phyloP scores from a whole-genome alignment of 2,888 invertebrate species.

The Malachius bipustulatus region DNA sequence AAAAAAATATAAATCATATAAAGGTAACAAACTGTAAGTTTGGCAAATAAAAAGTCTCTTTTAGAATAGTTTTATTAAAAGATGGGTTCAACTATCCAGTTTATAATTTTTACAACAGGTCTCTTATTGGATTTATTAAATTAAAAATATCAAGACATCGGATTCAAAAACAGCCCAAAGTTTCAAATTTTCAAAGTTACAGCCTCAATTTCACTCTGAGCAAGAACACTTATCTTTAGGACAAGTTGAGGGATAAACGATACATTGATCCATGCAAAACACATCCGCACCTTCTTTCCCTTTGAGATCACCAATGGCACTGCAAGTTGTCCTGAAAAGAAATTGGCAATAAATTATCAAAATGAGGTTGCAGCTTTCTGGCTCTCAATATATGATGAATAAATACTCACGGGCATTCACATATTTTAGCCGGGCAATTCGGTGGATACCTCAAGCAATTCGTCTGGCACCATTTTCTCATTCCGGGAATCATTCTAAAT shows the following conservation, averaged over 20 bases:
- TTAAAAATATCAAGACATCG: too few species aligned
- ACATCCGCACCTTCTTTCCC: constrained; percentile 66
- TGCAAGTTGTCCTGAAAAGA: constrained; percentile 59
- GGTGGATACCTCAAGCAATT: constrained; percentile 82
- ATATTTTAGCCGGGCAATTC: constrained; percentile 65
- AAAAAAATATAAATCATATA: too few species aligned
- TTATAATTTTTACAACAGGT: too few species aligned
- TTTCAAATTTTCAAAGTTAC: too few species aligned
- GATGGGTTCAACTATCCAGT: too few species aligned
- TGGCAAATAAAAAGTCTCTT: too few species aligned
- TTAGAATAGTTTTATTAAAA: too few species aligned
- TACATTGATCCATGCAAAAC: constrained; percentile 77
- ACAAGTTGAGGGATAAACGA: constrained; percentile 68
- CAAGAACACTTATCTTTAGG: constrained; percentile 27
- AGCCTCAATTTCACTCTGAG: constrained; percentile 26
- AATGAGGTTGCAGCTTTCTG: constrained; percentile 2
- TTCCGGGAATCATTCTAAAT: constrained; percentile 59
- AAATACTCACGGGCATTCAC: constrained; percentile 70
- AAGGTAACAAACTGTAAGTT: too few species aligned
- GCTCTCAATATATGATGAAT: too few species aligned
- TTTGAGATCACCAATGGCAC: constrained; percentile 64
- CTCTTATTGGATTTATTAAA: too few species aligned
- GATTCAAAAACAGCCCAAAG: too few species aligned
- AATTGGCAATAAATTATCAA: constrained; percentile 15
- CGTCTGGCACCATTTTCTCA: constrained; percentile 71